phyloP scores from a whole-genome alignment of 1,140 invertebrate genomes.

The Xylocopa sonorina region DNA sequence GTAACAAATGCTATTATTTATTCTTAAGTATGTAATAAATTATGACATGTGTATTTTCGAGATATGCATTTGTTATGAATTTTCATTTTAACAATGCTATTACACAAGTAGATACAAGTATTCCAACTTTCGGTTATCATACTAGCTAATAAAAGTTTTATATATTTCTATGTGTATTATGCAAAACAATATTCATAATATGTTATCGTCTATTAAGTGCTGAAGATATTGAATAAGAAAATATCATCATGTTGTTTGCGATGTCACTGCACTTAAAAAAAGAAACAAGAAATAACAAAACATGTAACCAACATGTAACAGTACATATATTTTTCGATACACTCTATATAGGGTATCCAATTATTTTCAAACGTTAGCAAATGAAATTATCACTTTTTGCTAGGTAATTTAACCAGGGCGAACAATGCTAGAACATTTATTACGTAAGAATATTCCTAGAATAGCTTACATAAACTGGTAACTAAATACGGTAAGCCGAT shows the following conservation, averaged over 20 bases:
- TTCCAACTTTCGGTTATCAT: too few relatives aligned
- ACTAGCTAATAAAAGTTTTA: background rate
- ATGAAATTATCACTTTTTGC: slow-evolving; percentile 2
- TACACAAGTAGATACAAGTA: background rate
- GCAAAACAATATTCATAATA: background rate
- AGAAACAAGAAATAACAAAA: background rate
- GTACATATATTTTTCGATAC: background rate
- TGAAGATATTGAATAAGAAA: background rate
- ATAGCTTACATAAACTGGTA: background rate
- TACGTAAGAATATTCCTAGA: slow-evolving; percentile 8
- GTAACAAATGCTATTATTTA: background rate
- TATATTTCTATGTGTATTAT: background rate
- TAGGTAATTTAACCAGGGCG: background rate
- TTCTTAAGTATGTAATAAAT: background rate
- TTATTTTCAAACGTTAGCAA: background rate
- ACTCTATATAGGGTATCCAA: background rate
- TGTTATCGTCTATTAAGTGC: background rate
- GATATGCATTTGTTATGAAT: slow-evolving; percentile 7
- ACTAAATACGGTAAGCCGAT: background rate
- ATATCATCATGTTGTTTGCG: background rate
- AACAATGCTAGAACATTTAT: background rate
- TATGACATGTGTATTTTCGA: background rate
- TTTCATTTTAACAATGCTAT: background rate
- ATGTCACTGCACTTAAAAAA: background rate
- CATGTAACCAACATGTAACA: background rate